Evolutionary conservation across 2,888 invertebrate species (phyloP).

Genomic region (Melangyna quadrimaculata): DNA sequence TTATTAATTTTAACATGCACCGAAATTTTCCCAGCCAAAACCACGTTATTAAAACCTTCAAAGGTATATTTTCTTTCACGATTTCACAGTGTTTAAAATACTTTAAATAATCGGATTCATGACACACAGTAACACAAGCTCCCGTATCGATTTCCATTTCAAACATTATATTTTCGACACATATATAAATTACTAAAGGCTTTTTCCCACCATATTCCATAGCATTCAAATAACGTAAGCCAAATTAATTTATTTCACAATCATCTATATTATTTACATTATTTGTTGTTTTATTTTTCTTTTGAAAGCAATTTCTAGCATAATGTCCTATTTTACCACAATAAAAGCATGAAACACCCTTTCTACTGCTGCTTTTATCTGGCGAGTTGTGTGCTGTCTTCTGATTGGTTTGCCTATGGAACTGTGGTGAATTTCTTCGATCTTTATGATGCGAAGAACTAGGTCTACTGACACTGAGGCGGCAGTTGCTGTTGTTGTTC

Average conservation of each 20-base stretch:
- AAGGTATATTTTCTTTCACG: background rate
- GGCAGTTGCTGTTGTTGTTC: background rate
- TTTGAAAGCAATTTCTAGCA: background rate
- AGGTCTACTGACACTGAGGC: background rate
- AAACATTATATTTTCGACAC: conserved; percentile 18
- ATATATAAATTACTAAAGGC: background rate
- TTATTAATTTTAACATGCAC: conserved; percentile 1
- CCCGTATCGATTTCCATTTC: conserved; percentile 47
- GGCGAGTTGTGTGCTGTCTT: background rate
- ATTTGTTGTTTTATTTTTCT: conserved; percentile 3
- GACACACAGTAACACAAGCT: conserved; percentile 43
- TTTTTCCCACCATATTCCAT: conserved; percentile 6
- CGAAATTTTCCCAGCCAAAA: background rate
- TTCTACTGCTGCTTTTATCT: background rate
- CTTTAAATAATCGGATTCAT: conserved; percentile 24
- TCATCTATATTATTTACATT: background rate
- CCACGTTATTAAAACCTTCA: conserved; percentile 23
- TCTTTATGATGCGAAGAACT: background rate
- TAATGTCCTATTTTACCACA: conserved; percentile 12
- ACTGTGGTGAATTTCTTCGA: background rate
- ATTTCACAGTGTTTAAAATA: conserved; percentile 37
- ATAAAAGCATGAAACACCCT: background rate
- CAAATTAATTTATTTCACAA: background rate
- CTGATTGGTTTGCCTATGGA: background rate
- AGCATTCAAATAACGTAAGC: conserved; percentile 27